Percentiles rank a stretch among this genome's conserved stretches.
These are phyloP conservation scores for Neosilurus hyrtlii DNA, from an alignment of 2,797 vertebrate genomes.

Conservation along the genomic window DNA sequence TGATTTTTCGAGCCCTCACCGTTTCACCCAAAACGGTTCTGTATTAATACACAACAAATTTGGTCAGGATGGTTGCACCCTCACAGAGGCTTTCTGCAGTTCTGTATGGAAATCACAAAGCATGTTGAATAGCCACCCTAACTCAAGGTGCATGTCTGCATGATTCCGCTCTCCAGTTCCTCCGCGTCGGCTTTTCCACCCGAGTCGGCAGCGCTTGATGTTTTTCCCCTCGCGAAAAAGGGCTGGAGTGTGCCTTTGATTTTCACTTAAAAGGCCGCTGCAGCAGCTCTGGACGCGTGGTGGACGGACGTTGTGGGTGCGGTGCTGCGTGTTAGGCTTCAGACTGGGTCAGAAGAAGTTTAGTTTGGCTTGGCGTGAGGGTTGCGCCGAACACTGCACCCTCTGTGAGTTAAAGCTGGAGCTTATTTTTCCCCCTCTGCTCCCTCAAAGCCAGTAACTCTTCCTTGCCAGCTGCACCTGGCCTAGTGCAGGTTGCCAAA, in stretches of 20 bases:
- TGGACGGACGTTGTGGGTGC: conserved; percentile 40
- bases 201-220: not conserved
- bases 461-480: conserved; percentile 53
- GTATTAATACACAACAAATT: conserved; percentile 29
- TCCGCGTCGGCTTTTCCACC: not conserved
- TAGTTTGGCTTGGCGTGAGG: conserved; percentile 55
- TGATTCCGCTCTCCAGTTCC: not conserved
- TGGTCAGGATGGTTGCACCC: conserved; percentile 3
- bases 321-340: conserved; percentile 35
- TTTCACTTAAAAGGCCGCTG: conserved; percentile 48
- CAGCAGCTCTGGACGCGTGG: conserved; percentile 24
- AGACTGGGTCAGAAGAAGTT: conserved; percentile 56
- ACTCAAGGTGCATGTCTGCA: not conserved
- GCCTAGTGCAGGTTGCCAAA: conserved; percentile 43
- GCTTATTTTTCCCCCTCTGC: conserved; percentile 25
- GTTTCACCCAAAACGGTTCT: conserved; percentile 2
- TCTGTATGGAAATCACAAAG: conserved; percentile 4
- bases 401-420: conserved; percentile 48
- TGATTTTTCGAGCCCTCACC: conserved; percentile 10
- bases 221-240: not conserved
- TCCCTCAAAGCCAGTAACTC: conserved; percentile 34
- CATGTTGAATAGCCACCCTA: not conserved
- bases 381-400: conserved; percentile 46
- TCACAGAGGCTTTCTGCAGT: conserved; percentile 9
- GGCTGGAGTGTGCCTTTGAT: conserved; percentile 36